phyloP scores from a whole-genome alignment of 2,113 vertebrate species.

The Corvus moneduloides region DNA sequence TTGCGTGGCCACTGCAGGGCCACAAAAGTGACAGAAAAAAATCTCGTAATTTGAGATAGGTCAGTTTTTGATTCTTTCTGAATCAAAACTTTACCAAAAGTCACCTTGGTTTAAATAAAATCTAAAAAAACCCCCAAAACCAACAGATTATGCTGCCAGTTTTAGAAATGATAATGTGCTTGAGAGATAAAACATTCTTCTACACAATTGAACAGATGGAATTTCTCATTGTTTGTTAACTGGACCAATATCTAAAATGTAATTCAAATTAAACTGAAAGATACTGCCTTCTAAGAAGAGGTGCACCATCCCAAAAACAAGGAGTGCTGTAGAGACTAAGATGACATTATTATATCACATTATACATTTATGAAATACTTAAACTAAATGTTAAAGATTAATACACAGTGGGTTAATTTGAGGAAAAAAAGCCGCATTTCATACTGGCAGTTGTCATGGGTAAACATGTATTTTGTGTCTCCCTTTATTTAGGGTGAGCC shows the following conservation, averaged over 20 bases:
- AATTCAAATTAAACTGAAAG: neutral
- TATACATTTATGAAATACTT: neutral
- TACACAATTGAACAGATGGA: neutral
- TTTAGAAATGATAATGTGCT: neutral
- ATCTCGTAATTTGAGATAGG: neutral
- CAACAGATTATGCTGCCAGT: neutral
- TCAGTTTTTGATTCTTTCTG: neutral
- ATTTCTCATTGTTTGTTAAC: neutral
- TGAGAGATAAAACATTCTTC: neutral
- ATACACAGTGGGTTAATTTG: neutral
- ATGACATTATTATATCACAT: neutral
- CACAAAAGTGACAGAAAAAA: neutral
- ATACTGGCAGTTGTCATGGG: too few species aligned
- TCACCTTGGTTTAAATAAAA: neutral
- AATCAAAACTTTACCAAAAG: neutral
- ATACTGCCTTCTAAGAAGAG: neutral
- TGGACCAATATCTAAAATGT: neutral
- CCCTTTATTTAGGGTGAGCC: neutral
- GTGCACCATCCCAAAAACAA: neutral
- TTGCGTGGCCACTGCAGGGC: neutral
- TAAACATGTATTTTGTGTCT: neutral
- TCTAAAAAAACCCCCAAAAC: fast-evolving
- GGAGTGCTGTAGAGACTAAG: neutral
- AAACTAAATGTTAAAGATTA: neutral
- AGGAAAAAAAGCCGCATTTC: neutral